A percentile compares a stretch with the other conserved stretches of the same genome.
Conservation (phyloP, 2,797 vertebrate genomes). For the Poeciliopsis gracilis region DNA sequence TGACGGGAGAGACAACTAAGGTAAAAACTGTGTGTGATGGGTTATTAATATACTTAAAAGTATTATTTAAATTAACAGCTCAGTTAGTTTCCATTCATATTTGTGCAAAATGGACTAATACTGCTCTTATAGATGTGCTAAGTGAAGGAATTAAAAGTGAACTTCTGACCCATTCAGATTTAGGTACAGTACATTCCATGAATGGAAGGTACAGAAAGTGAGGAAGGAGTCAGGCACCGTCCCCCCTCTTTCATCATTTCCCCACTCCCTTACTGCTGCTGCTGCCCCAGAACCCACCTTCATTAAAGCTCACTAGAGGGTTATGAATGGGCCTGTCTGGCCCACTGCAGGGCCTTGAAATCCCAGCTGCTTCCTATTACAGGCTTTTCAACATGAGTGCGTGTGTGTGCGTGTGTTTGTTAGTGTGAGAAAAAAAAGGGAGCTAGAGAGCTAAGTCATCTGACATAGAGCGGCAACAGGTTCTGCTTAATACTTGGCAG, state of each 20-base stretch:
- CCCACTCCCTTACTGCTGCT: conserved; percentile 49
- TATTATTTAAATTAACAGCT: not conserved
- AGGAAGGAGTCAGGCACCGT: conserved; percentile 44
- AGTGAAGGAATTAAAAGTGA: conserved; percentile 32
- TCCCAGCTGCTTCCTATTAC: conserved; percentile 93
- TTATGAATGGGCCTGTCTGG: conserved; percentile 86
- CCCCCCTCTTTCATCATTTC: conserved; percentile 57
- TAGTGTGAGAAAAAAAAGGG: not conserved
- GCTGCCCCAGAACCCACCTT: conserved; percentile 75
- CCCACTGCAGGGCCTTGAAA: conserved; percentile 72
- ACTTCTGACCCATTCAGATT: conserved; percentile 20
- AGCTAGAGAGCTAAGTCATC: conserved; percentile 55
- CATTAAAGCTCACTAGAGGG: conserved; percentile 82
- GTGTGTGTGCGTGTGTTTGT: conserved; percentile 18
- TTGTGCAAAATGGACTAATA: conserved; percentile 6
- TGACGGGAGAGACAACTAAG: not conserved
- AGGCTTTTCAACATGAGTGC: conserved; percentile 51
- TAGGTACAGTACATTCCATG: conserved; percentile 40
- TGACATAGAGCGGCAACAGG: conserved; percentile 87
- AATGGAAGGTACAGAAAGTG: conserved; percentile 40
- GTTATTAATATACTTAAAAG: conserved; percentile 1
- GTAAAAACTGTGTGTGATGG: not conserved
- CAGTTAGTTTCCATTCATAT: not conserved
- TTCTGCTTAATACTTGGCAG: conserved; percentile 87
- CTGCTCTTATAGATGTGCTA: conserved; percentile 3